Evolutionary conservation across 2,888 invertebrate genomes (phyloP).

Genomic region (Lasiommata megera): DNA sequence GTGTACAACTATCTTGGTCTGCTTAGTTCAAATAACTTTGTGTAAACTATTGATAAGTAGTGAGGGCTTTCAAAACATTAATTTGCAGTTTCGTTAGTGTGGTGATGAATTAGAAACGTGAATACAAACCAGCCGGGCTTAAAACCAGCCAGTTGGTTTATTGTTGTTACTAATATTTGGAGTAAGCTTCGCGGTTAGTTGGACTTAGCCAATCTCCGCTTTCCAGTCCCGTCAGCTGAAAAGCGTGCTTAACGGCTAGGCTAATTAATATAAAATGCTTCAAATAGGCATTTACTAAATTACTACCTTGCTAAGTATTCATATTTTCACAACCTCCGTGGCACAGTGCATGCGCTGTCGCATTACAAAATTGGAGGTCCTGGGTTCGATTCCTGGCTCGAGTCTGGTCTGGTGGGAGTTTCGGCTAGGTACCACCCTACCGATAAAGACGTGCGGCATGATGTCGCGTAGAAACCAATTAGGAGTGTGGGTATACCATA

Average conservation of each 20-base stretch:
- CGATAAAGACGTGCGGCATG: too few relatives aligned
- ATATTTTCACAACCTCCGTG: too few relatives aligned
- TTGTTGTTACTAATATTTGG: not conserved
- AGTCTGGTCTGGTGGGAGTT: too few relatives aligned
- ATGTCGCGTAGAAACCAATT: too few relatives aligned
- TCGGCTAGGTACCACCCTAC: too few relatives aligned
- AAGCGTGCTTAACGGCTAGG: not conserved
- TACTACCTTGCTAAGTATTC: too few relatives aligned
- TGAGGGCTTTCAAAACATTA: not conserved
- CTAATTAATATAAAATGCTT: not conserved
- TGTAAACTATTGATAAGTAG: not conserved
- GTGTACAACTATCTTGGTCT: not conserved
- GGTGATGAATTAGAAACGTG: not conserved
- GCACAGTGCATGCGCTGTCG: too few relatives aligned
- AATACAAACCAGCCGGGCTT: not conserved
- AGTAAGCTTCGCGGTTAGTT: not conserved
- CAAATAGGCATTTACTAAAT: too few relatives aligned
- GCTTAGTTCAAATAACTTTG: not conserved
- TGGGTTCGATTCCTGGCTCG: too few relatives aligned
- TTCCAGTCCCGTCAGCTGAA: not conserved
- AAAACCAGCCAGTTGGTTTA: not conserved
- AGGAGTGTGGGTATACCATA: too few relatives aligned
- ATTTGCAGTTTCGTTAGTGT: not conserved
- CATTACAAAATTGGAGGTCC: too few relatives aligned
- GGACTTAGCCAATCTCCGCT: not conserved